phyloP scores from a whole-genome alignment of 1,140 invertebrate genomes.

The Temnothorax longispinosus region DNA sequence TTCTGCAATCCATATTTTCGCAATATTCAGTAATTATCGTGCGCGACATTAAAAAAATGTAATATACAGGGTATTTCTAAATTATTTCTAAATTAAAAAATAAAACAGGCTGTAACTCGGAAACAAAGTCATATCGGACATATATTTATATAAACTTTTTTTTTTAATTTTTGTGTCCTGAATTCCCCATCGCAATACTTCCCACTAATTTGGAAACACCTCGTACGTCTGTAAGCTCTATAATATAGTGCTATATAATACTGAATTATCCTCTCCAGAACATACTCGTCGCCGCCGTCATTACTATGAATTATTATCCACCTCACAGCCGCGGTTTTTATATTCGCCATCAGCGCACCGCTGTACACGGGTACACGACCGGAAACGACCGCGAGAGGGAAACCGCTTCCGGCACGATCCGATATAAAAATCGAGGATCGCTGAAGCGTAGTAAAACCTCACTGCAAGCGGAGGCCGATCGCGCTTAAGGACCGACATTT shows the following conservation, averaged over 20 bases:
- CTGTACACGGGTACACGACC: not conserved
- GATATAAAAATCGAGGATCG: constrained; percentile 50
- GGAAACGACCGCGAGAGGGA: constrained; percentile 35
- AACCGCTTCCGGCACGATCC: constrained; percentile 44
- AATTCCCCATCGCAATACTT: no score
- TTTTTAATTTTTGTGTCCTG: no score
- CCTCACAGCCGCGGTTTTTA: constrained; percentile 24
- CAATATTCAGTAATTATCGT: not conserved
- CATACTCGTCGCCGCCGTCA: constrained; percentile 26
- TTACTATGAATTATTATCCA: constrained; percentile 29
- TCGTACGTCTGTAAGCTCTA: not conserved
- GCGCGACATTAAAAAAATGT: not conserved
- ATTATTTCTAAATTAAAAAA: no score
- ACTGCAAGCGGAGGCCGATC: not conserved
- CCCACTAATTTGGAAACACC: no score
- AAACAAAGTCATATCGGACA: no score
- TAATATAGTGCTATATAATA: not conserved
- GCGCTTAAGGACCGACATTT: constrained; percentile 50
- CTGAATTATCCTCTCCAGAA: constrained; percentile 23
- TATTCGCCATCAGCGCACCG: constrained; percentile 5
- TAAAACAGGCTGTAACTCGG: no score
- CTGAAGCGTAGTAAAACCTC: constrained; percentile 42
- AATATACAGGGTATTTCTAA: not conserved
- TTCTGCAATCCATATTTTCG: constrained; percentile 77
- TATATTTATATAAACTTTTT: no score